phyloP scores from a whole-genome alignment of 2,888 invertebrate species.

The Hirtodrosophila histrioides region DNA sequence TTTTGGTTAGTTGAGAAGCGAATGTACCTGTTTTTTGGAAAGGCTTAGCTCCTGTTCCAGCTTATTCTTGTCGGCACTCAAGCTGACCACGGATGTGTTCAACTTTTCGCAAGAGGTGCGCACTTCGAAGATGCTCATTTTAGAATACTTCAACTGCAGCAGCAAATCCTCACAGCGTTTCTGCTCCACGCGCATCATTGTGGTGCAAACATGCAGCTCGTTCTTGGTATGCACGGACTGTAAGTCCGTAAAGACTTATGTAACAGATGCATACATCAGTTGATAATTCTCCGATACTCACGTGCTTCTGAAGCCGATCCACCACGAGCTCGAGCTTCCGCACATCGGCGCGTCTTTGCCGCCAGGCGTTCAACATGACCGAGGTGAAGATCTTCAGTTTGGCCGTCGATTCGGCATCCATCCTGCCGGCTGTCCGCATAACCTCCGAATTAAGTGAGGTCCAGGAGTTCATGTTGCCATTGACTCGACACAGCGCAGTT shows the following conservation, averaged over 20 bases:
- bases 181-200: conserved; percentile 78
- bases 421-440: not conserved
- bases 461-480: not conserved
- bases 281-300: conserved; percentile 36
- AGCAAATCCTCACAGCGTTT: conserved; percentile 78
- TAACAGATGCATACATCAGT: not conserved
- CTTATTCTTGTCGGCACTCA: conserved; percentile 62
- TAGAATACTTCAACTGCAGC: conserved; percentile 62
- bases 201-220: conserved; percentile 76
- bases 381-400: conserved; percentile 75
- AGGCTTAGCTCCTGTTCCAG: conserved; percentile 59
- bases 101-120: conserved; percentile 67
- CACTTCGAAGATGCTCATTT: conserved; percentile 55
- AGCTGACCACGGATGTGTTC: conserved; percentile 54
- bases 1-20: not conserved
- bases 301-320: conserved; percentile 59
- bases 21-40: conserved; percentile 32
- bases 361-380: conserved; percentile 81
- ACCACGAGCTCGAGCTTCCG: conserved; percentile 59
- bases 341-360: conserved; percentile 75
- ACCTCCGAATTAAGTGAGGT: conserved; percentile 1
- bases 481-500: not conserved
- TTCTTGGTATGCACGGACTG: conserved; percentile 72
- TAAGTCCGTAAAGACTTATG: not conserved
- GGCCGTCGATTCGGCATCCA: conserved; percentile 26